Base-by-base conservation (phyloP, 2,797 vertebrate genomes). In the Esox masquinongy region DNA sequence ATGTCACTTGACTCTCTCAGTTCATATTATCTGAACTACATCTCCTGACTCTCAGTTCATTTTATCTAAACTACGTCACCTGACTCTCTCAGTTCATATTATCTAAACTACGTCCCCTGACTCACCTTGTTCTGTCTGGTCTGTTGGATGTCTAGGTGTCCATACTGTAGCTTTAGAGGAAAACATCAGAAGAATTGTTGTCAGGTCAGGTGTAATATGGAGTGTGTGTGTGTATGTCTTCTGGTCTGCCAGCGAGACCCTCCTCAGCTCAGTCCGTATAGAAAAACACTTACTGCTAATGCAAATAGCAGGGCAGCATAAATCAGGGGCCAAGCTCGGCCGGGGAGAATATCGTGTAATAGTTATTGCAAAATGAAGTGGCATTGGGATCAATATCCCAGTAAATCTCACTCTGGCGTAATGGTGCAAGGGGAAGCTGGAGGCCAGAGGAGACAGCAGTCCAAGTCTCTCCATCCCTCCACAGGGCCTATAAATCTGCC, bases 361-460 rank as follows among this genome's bases (percentile, higher is more conserved):
- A 96, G 96, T 97, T 97, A 97, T 97, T 96, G 96, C 95, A 87
- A 96, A 97, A 96, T 96, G 95, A 97, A 97, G 96, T 96, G 96
- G 96, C 96, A 92, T 91, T 90, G 95, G 96, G 96, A 99, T 99
- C 97, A 97, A 99, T 98, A 99, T 95, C 93, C 94, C 91, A 95
- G 95, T 95, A 96, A 97, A 96, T 97, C 95, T 96, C 96, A 95
- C 95, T 96, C 94, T 95, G 95, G 95, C 95, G 95, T 97, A 97
- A 97, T 97, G 96, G 95, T 82, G 80, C 85, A 93, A 93, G 95
- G 95, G 91, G 95, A 96, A 95, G 95, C 95, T 95, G 94, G 96
- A 97, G 96, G 96, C 96, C 96, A 96, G 93, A 94, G 95, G 95
- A 98, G 91, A 94, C 95, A 94, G 94, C 93, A 94, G 95, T 94